phyloP scores from a whole-genome alignment of 1,140 invertebrate species.

The Drosophila santomea region DNA sequence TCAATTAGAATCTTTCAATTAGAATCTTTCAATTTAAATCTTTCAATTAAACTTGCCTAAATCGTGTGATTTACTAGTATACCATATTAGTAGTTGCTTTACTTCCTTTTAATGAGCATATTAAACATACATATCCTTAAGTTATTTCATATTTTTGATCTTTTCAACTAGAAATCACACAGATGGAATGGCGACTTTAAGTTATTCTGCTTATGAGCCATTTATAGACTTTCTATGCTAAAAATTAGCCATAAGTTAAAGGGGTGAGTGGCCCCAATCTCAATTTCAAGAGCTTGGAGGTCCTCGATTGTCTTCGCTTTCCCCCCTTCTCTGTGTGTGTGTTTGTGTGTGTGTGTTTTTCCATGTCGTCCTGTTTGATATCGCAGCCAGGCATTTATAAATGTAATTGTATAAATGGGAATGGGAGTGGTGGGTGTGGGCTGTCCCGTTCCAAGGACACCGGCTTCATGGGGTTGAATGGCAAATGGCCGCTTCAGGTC shows the following conservation, averaged over 20 bases:
- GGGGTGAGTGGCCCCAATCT: conserved; percentile 4
- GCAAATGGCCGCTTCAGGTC: conserved; percentile 59
- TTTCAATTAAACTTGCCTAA: too few species aligned
- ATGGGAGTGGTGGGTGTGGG: conserved; percentile 3
- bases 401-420: conserved; percentile 68
- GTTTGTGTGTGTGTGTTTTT: conserved; percentile 13
- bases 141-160: too few species aligned
- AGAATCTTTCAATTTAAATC: too few species aligned
- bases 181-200: background rate
- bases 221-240: conserved; percentile 38
- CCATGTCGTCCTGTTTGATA: conserved; percentile 50
- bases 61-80: too few species aligned
- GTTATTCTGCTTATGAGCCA: conserved; percentile 34
- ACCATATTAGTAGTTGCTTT: too few species aligned
- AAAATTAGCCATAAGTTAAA: conserved; percentile 1
- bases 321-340: background rate
- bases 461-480: conserved; percentile 64
- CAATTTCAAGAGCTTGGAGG: conserved; percentile 24
- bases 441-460: conserved; percentile 26
- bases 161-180: background rate
- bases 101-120: too few species aligned
- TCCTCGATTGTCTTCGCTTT: conserved; percentile 19
- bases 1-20: too few species aligned
- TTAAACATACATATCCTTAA: too few species aligned
- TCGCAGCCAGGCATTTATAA: conserved; percentile 64